A percentile compares a stretch with the other conserved stretches of the same genome.
phyloP scores from a whole-genome alignment of 1,140 invertebrate species.

The Cyphomyrmex costatus region DNA sequence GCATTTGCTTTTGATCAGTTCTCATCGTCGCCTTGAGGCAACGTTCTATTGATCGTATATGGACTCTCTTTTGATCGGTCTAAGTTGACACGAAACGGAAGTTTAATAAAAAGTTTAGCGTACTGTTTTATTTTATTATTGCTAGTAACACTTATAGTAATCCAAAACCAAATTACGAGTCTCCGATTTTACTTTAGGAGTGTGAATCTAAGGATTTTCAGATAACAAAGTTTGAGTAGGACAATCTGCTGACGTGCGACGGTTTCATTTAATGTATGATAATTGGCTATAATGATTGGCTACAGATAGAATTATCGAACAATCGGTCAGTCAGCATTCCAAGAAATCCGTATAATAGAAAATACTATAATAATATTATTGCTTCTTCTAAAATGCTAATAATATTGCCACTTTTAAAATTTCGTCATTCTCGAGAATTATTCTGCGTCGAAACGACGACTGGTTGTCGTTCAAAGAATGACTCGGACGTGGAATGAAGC shows the following conservation, averaged over 20 bases:
- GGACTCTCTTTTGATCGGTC: slow-evolving; percentile 6
- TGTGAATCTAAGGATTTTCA: neutral
- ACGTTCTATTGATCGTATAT: slow-evolving; percentile 25
- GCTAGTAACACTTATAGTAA: neutral
- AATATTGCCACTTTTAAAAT: neutral
- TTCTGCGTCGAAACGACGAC: slow-evolving; percentile 38
- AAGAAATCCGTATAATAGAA: neutral
- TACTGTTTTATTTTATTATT: neutral
- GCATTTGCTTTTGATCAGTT: slow-evolving; percentile 41
- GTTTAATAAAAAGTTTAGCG: neutral
- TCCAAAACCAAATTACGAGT: neutral
- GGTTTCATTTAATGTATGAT: neutral
- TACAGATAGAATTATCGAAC: neutral
- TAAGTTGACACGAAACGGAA: neutral
- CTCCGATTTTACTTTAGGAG: neutral
- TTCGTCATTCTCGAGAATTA: slow-evolving; percentile 50
- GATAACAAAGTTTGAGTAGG: too few species aligned
- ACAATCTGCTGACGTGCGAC: neutral
- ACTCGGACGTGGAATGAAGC: slow-evolving; percentile 51
- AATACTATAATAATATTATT: neutral
- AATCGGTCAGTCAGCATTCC: neutral
- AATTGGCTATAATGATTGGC: too few species aligned
- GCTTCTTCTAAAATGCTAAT: neutral
- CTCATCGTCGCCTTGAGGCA: neutral
- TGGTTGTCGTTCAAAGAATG: slow-evolving; percentile 28